Base-by-base conservation (phyloP, 1,140 invertebrate species). In the Atta texana region DNA sequence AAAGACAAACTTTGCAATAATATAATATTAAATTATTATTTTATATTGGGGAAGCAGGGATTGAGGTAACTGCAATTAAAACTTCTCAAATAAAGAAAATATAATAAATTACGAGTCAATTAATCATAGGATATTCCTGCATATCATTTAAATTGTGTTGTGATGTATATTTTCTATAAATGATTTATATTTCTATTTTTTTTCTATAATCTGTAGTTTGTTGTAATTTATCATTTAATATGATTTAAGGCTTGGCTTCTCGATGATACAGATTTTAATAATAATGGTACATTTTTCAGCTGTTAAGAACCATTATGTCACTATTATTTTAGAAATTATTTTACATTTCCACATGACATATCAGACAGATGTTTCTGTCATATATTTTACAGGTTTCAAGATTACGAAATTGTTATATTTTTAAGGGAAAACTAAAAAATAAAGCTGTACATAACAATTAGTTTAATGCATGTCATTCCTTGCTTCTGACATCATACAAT, bases 11-110 rank as follows among this genome's bases (percentile, higher is more conserved):
- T 86, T 69, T 64, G 28, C 21, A 69, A 49, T 85, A 21, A n/a
- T 7, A 82, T 84, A 76, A 82, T 61, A 63, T 14, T 44, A 57
- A 69, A 74, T 55, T 71, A 74, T 55, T 71, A 55, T 69, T 75
- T 76, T 76, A 76, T 85, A 85, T 82, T 72, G 10, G 14, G 31
- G 21, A 24, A 71, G 21, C 8, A 34, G 31, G 21, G n/a, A 34
- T 72, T 28, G 21, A 61, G 57, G 14, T 76, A 77, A n/a, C 21
- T 53, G 74, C 18, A 68, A 77, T 61, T 85, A 1, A 61, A 76
- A 88, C 21, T 88, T 84, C 51, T 81, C 12, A 16, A 80, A 86
- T 78, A 74, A 88, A 89, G 72, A 18, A 66, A 24, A 63, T 16
- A 6, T 57, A 55, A 66, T 39, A 16, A 77, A 86, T 39, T 78